Evolutionary conservation across 2,888 invertebrate species (phyloP).

Genomic region (Synanthedon andrenaeformis): DNA sequence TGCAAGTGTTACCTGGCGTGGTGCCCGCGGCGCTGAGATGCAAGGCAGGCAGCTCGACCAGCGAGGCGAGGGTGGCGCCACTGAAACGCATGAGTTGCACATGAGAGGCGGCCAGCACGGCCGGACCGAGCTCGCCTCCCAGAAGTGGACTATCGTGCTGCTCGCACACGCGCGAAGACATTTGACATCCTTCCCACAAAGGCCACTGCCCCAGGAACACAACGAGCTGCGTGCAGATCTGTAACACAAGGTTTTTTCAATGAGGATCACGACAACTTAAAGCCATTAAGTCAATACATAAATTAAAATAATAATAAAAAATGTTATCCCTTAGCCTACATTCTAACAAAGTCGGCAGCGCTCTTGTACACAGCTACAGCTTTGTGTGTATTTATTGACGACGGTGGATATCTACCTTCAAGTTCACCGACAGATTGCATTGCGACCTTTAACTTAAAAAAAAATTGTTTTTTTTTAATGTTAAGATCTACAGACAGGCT

Average conservation of each 20-base stretch:
- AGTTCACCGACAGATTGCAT: too few relatives aligned
- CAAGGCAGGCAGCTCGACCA: slow-evolving; percentile 89
- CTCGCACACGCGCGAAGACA: slow-evolving; percentile 92
- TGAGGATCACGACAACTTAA: not conserved
- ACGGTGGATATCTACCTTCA: too few relatives aligned
- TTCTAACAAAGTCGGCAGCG: too few relatives aligned
- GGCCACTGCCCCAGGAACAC: slow-evolving; percentile 96
- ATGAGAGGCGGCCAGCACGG: slow-evolving; percentile 87
- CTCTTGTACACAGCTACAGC: too few relatives aligned
- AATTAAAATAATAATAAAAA: too few relatives aligned
- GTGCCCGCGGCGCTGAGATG: slow-evolving; percentile 14
- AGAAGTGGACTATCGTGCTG: slow-evolving; percentile 87
- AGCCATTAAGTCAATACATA: too few relatives aligned
- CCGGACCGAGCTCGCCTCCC: slow-evolving; percentile 80
- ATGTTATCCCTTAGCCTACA: too few relatives aligned
- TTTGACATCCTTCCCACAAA: slow-evolving; percentile 88
- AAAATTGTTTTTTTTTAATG: too few relatives aligned
- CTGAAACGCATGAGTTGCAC: slow-evolving; percentile 88
- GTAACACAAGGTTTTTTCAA: not conserved
- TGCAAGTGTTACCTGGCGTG: slow-evolving; percentile 21
- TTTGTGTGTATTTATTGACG: too few relatives aligned
- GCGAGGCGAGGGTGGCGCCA: slow-evolving; percentile 84
- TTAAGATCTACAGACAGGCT: too few relatives aligned
- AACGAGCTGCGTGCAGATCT: slow-evolving; percentile 88
- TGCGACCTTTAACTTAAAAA: too few relatives aligned